Evolutionary conservation across 2,113 vertebrate species (phyloP).

Genomic region (Felis chaus): DNA sequence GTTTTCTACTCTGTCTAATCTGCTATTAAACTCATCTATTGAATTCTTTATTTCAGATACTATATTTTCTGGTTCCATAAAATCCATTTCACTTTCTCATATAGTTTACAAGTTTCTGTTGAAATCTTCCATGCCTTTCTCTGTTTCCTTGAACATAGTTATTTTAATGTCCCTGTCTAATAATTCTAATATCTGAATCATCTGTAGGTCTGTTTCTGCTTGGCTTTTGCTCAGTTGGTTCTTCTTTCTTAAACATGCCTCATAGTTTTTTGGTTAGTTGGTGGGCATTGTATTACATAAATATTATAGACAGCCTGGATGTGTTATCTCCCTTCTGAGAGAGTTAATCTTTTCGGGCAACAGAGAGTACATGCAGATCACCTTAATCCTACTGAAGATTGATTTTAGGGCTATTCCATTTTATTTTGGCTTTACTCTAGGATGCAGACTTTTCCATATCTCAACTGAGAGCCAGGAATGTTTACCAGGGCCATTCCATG

Average conservation of each 20-base stretch:
- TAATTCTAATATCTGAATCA: not conserved
- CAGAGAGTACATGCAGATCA: not conserved
- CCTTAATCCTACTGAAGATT: not conserved
- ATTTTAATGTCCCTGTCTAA: not conserved
- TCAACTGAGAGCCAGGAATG: not conserved
- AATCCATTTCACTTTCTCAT: not conserved
- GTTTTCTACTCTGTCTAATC: not conserved
- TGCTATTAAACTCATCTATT: not conserved
- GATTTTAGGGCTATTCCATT: conserved; percentile 15
- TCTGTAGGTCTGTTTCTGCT: not conserved
- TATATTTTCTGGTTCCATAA: not conserved
- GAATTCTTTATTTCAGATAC: not conserved
- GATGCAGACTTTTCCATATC: not conserved
- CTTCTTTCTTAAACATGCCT: not conserved
- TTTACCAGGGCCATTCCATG: not conserved
- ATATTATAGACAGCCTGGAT: not conserved
- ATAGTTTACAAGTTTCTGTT: not conserved
- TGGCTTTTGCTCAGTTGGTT: not conserved
- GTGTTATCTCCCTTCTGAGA: not conserved
- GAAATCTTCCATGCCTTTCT: not conserved
- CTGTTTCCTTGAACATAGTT: not conserved
- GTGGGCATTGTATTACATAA: not conserved
- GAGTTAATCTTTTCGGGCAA: not conserved
- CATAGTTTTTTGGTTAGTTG: not conserved
- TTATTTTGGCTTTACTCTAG: not conserved